A percentile compares a stretch with the other conserved stretches of the same genome.
Evolutionary conservation across 2,113 vertebrate species (phyloP).

Genomic region (Pheucticus melanocephalus): DNA sequence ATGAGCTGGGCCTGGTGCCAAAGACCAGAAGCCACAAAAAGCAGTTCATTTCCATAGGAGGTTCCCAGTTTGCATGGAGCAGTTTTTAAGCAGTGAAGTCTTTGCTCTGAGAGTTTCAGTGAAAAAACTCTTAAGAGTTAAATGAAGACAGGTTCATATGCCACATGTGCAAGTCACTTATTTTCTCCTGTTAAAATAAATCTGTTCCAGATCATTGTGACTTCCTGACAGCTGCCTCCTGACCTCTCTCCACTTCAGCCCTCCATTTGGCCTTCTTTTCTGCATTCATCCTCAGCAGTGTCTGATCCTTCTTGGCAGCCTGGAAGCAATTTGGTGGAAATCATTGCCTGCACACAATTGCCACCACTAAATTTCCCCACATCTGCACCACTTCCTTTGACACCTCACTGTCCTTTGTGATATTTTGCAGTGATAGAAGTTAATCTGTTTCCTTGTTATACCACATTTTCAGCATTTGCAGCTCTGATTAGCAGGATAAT

Average conservation of each 20-base stretch:
- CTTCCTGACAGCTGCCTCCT: background rate
- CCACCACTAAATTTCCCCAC: background rate
- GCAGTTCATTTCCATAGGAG: background rate
- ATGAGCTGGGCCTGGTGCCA: background rate
- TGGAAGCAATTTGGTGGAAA: background rate
- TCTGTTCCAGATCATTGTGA: background rate
- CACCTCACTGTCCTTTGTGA: background rate
- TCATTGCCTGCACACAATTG: background rate
- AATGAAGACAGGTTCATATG: background rate
- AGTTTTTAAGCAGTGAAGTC: background rate
- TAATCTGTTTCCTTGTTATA: background rate
- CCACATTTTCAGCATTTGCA: background rate
- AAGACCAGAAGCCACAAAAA: background rate
- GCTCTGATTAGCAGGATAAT: background rate
- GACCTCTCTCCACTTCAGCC: background rate
- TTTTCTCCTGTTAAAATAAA: background rate
- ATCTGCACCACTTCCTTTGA: background rate
- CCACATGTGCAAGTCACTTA: background rate
- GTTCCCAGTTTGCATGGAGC: background rate
- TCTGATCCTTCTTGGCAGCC: slow-evolving; percentile 39
- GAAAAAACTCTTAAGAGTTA: background rate
- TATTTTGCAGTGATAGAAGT: background rate
- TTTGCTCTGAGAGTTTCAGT: background rate
- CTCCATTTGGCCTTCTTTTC: slow-evolving; percentile 60
- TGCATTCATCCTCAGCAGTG: background rate